Percentiles rank a stretch among this genome's conserved stretches.
These are phyloP conservation scores for Chrosomus eos DNA, from an alignment of 2,797 vertebrate species.

Conservation along the genomic window DNA sequence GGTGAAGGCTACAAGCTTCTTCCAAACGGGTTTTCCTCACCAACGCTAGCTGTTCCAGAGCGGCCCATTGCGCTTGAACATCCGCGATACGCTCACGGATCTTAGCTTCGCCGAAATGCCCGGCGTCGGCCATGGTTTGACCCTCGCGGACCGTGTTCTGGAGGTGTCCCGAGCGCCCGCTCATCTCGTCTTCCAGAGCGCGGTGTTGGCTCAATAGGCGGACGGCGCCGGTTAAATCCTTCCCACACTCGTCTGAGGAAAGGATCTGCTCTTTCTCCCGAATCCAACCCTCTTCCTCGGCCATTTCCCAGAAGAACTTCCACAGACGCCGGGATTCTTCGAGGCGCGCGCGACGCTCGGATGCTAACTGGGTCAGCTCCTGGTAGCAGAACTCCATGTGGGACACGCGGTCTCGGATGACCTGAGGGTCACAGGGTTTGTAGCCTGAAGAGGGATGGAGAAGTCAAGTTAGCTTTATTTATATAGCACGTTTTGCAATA, in stretches of 20 bases:
- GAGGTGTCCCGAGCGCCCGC: conserved; percentile 87
- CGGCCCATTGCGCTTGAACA: conserved; percentile 92
- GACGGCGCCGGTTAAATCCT: conserved; percentile 91
- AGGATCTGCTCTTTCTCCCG: conserved; percentile 97
- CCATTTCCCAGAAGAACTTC: conserved; percentile 99
- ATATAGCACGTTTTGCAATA: no score
- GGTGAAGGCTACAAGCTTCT: conserved; percentile 92
- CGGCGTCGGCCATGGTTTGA: conserved; percentile 88
- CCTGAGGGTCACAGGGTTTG: conserved; percentile 95
- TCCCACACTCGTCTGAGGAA: conserved; percentile 92
- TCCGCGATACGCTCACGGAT: conserved; percentile 90
- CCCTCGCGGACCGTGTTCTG: conserved; percentile 93
- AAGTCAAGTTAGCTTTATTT: neutral
- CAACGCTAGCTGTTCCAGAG: conserved; percentile 88
- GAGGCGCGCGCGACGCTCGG: conserved; percentile 88
- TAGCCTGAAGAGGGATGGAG: conserved; percentile 81
- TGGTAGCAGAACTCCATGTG: conserved; percentile 99
- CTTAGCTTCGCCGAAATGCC: conserved; percentile 95
- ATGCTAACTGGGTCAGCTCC: conserved; percentile 91
- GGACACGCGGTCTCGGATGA: conserved; percentile 92
- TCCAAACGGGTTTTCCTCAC: conserved; percentile 90
- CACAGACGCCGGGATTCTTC: conserved; percentile 96
- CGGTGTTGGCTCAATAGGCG: conserved; percentile 95
- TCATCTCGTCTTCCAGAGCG: conserved; percentile 96
- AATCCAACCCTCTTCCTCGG: conserved; percentile 98